These are phyloP conservation scores for Ashinkailepas kermadecensis DNA, from an alignment of 2,888 invertebrate species.

Conservation along the genomic window DNA sequence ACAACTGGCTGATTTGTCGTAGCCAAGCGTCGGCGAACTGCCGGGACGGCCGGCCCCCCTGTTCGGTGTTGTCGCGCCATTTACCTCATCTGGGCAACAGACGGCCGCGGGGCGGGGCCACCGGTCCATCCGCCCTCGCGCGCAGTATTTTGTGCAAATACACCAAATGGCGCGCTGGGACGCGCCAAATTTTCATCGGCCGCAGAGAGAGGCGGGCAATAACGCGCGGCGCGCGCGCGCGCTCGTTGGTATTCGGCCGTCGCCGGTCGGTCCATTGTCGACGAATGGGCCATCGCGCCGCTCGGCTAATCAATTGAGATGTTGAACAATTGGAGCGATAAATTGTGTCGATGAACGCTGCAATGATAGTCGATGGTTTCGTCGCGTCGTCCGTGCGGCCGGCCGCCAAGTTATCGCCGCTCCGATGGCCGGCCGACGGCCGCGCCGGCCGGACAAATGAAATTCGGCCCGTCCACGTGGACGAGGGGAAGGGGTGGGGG, in stretches of 20 bases:
- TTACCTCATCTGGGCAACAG: not conserved
- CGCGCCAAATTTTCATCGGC: not conserved
- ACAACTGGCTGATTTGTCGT: not conserved
- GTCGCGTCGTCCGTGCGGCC: not conserved
- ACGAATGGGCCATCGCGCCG: not conserved
- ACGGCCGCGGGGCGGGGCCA: not conserved
- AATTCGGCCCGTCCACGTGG: not conserved
- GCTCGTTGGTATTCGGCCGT: not conserved
- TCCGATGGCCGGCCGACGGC: not conserved
- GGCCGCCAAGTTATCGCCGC: not conserved
- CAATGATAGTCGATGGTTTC: constrained; percentile 21
- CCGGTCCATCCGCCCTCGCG: not conserved
- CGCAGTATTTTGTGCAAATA: constrained; percentile 15
- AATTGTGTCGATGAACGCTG: constrained; percentile 18
- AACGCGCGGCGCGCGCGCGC: not conserved
- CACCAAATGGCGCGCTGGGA: not conserved
- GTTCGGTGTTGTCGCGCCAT: not conserved
- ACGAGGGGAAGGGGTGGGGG: no score
- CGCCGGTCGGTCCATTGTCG: not conserved
- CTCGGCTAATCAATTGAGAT: constrained; percentile 18
- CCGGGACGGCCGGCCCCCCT: not conserved
- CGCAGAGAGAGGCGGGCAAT: not conserved
- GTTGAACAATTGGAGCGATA: constrained; percentile 20
- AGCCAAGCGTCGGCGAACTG: not conserved
- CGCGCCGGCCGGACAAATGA: constrained; percentile 3